Evolutionary conservation across 2,113 vertebrate species (phyloP).

Genomic region (Cnemophilus loriae): DNA sequence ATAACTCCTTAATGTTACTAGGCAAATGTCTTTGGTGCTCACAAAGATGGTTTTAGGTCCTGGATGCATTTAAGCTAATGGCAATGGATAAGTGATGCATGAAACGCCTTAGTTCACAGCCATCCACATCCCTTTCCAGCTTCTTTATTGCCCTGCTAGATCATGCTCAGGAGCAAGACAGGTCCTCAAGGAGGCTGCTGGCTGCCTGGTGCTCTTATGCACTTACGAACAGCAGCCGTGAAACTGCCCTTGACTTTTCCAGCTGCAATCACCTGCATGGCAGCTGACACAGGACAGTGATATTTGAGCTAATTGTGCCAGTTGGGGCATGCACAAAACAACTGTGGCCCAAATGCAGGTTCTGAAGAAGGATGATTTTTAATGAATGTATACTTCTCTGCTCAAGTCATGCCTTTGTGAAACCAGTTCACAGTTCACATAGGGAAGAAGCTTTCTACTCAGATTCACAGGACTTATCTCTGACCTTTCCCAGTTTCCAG

Average conservation of each 20-base stretch:
- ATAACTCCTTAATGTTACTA: background rate
- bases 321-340: background rate
- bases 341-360: background rate
- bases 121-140: background rate
- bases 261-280: background rate
- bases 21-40: background rate
- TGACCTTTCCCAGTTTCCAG: background rate
- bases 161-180: background rate
- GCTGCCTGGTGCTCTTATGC: background rate
- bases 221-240: accelerated
- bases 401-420: background rate
- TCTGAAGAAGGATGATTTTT: background rate
- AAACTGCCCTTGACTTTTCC: background rate
- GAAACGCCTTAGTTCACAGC: background rate
- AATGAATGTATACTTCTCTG: background rate
- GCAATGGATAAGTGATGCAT: background rate
- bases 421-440: background rate
- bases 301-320: background rate
- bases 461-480: background rate
- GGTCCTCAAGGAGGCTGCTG: background rate
- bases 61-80: background rate
- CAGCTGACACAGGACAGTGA: background rate
- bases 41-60: background rate
- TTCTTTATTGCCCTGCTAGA: background rate
- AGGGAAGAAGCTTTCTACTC: background rate